Evolutionary conservation across 1,140 invertebrate genomes (phyloP).

Genomic region (Ostrea edulis): DNA sequence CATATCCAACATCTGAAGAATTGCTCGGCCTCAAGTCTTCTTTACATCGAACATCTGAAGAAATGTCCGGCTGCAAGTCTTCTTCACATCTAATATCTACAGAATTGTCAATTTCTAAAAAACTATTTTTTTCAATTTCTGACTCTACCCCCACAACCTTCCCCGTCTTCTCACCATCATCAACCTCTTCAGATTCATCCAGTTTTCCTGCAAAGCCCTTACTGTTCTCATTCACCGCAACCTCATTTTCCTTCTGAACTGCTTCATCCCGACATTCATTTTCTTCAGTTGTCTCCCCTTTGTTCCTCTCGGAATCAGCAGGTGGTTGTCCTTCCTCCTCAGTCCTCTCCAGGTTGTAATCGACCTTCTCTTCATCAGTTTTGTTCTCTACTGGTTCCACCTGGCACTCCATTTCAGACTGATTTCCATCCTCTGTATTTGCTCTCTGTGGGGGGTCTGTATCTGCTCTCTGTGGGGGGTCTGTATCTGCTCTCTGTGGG

Average conservation of each 20-base stretch:
- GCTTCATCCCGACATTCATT: not conserved
- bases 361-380: not conserved
- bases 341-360: not conserved
- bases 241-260: not conserved
- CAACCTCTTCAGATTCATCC: not conserved
- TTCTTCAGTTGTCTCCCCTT: not conserved
- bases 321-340: not conserved
- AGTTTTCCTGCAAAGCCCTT: not conserved
- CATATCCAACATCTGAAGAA: too few species aligned
- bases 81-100: too few species aligned
- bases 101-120: too few species aligned
- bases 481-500: too few species aligned
- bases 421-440: not conserved
- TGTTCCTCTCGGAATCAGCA: not conserved
- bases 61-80: too few species aligned
- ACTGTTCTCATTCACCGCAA: not conserved
- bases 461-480: too few species aligned
- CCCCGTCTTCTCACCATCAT: not conserved
- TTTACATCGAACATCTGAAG: too few species aligned
- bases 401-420: not conserved
- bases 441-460: too few species aligned
- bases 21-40: too few species aligned
- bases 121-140: not conserved
- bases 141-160: not conserved
- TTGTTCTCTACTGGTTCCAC: not conserved